A percentile compares a stretch with the other conserved stretches of the same genome.
phyloP scores from a whole-genome alignment of 2,888 invertebrate genomes.

The Drymonia ruficornis region DNA sequence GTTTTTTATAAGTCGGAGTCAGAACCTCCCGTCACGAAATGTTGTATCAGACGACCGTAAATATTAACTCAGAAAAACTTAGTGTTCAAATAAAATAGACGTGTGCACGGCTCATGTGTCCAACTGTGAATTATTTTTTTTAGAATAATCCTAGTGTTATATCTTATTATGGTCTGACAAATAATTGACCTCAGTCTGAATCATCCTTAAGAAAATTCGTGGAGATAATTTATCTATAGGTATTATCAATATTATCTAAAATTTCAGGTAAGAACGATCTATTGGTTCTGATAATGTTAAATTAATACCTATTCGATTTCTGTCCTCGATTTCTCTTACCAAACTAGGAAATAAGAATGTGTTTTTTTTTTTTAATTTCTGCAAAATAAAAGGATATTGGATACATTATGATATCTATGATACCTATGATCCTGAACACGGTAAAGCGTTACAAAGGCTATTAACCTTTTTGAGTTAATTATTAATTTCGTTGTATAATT shows the following conservation, averaged over 20 bases:
- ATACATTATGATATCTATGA: no score
- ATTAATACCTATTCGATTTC: background rate
- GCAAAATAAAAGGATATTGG: no score
- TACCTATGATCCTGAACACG: no score
- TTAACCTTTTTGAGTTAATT: no score
- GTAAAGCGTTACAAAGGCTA: no score
- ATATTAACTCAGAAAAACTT: background rate
- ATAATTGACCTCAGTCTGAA: background rate
- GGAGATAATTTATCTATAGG: background rate
- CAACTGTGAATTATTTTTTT: background rate
- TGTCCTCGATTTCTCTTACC: no score
- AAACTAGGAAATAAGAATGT: no score
- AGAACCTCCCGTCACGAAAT: background rate
- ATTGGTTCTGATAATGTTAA: background rate
- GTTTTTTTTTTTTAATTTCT: no score
- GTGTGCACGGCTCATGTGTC: background rate
- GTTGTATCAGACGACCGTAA: background rate
- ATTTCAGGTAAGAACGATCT: slow-evolving; percentile 29
- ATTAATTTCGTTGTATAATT: slow-evolving; percentile 1
- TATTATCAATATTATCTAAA: background rate
- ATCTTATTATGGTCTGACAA: background rate
- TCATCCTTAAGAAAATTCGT: background rate
- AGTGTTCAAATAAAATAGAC: background rate
- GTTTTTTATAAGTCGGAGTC: background rate
- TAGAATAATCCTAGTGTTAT: background rate